These are phyloP conservation scores for Ceratosolen fusciceps DNA, from an alignment of 1,140 invertebrate species.

Conservation along the genomic window DNA sequence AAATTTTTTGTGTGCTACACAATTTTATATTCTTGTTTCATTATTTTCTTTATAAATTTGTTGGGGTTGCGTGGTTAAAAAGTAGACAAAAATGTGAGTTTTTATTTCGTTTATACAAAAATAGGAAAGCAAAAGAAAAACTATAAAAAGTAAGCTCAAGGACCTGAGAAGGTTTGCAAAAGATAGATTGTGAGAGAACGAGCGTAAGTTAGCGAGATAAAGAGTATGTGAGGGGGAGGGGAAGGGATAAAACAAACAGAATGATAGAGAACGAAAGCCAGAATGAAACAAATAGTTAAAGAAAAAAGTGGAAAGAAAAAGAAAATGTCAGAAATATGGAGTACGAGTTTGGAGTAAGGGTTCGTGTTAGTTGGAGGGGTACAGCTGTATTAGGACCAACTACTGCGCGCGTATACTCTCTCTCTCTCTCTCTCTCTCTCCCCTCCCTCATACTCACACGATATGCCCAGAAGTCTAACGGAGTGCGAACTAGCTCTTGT, in stretches of 20 bases:
- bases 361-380: not conserved
- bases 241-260: not conserved
- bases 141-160: not conserved
- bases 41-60: constrained; percentile 23
- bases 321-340: no score
- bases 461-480: not conserved
- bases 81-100: not conserved
- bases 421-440: no score
- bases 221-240: not conserved
- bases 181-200: not conserved
- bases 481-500: constrained; percentile 43
- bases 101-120: not conserved
- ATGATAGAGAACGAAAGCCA: no score
- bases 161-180: constrained; percentile 2
- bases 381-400: not conserved
- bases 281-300: no score
- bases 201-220: not conserved
- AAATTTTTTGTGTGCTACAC: not conserved
- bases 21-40: not conserved
- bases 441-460: no score
- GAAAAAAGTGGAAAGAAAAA: no score
- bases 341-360: no score
- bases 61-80: not conserved
- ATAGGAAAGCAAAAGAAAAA: not conserved
- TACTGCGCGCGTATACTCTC: no score